Evolutionary conservation across 53 echinoderm and acorn worm genomes (phyloP).

Genomic region (Apostichopus leukothele): DNA sequence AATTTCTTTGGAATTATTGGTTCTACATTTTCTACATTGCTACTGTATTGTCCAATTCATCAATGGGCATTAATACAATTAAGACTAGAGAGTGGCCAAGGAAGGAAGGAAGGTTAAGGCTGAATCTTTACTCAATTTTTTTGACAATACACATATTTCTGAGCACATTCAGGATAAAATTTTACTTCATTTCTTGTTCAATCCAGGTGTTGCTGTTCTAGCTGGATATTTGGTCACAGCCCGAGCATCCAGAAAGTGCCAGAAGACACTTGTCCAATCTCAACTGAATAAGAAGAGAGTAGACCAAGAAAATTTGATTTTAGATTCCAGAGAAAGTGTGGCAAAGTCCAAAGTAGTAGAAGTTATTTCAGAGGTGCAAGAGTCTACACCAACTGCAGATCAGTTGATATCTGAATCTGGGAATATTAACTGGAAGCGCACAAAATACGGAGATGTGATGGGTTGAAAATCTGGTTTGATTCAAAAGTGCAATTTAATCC

Average conservation of each 20-base stretch:
- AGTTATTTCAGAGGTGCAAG: background rate
- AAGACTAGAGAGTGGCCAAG: too few species aligned
- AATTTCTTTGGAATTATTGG: too few species aligned
- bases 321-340: background rate
- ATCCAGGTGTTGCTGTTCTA: constrained; percentile 54
- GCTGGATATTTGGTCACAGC: constrained; percentile 56
- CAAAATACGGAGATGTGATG: constrained; percentile 33
- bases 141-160: too few species aligned
- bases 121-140: too few species aligned
- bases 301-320: constrained; percentile 9
- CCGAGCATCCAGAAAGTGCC: constrained; percentile 57
- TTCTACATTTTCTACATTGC: too few species aligned
- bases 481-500: too few species aligned
- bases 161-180: too few species aligned
- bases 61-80: too few species aligned
- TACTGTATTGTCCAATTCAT: too few species aligned
- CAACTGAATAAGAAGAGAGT: background rate
- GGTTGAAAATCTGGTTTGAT: background rate
- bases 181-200: background rate
- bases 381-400: background rate
- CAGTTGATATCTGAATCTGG: background rate
- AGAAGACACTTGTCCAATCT: constrained; percentile 57
- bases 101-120: too few species aligned
- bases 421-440: background rate
- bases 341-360: background rate